Conservation (phyloP, 2,113 vertebrate species). For the Cryptomyrus ogoouensis region DNA sequence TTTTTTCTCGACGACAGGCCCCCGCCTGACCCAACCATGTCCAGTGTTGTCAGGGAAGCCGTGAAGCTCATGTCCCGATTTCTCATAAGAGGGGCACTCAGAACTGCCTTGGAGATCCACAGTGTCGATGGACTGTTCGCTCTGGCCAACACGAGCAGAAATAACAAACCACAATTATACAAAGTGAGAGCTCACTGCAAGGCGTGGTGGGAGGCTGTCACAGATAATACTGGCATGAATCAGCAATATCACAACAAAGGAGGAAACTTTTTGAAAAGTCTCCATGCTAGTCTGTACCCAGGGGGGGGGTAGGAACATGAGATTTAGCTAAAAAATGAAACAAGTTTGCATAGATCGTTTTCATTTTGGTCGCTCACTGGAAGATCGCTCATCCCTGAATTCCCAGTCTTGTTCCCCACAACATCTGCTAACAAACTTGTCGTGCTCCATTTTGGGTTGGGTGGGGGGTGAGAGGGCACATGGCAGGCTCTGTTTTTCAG, state of each 20-base stretch:
- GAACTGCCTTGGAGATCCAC: neutral
- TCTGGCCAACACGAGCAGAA: neutral
- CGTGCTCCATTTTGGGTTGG: slow-evolving; percentile 32
- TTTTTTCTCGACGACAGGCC: slow-evolving; percentile 25
- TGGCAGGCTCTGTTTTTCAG: neutral
- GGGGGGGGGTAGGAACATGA: neutral
- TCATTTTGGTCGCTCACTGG: slow-evolving; percentile 9
- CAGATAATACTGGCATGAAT: slow-evolving; percentile 61
- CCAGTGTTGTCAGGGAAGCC: slow-evolving; percentile 47
- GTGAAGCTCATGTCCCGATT: neutral
- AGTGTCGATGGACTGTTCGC: neutral
- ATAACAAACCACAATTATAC: slow-evolving; percentile 26
- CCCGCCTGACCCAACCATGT: slow-evolving; percentile 12
- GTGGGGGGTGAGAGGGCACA: neutral
- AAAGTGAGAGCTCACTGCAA: slow-evolving; percentile 24
- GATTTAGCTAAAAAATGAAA: neutral
- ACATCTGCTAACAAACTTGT: slow-evolving; percentile 24
- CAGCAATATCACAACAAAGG: slow-evolving; percentile 20
- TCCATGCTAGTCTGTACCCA: neutral
- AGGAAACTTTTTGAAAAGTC: slow-evolving; percentile 41
- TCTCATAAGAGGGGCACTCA: neutral
- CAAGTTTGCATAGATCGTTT: neutral
- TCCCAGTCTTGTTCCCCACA: slow-evolving; percentile 26
- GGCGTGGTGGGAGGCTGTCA: slow-evolving; percentile 5
- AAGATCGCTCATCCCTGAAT: slow-evolving; percentile 26